These are phyloP conservation scores for Drosophila serrata DNA, from an alignment of 1,140 invertebrate species.

Conservation along the genomic window DNA sequence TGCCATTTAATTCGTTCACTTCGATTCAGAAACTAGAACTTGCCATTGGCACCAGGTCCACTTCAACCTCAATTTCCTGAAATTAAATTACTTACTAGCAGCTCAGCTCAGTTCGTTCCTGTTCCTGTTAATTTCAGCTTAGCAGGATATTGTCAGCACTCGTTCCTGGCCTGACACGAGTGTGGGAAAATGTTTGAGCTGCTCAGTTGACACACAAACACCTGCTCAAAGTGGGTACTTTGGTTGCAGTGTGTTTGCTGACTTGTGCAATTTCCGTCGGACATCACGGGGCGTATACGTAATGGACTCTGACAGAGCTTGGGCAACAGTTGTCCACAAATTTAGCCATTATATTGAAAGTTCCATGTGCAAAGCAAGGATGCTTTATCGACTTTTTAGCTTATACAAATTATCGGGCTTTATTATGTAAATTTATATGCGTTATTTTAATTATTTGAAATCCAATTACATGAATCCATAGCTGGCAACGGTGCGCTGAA, in stretches of 20 bases:
- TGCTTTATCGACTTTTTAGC: not conserved
- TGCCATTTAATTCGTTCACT: not conserved
- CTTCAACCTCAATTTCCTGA: slow-evolving; percentile 73
- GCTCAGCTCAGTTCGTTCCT: slow-evolving; percentile 17
- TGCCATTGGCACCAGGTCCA: slow-evolving; percentile 47
- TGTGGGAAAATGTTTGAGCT: slow-evolving; percentile 53
- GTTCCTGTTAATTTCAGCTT: slow-evolving; percentile 64
- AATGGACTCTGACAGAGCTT: slow-evolving; percentile 44
- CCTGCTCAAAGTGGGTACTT: slow-evolving; percentile 36
- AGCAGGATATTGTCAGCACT: slow-evolving; percentile 77
- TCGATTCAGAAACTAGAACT: slow-evolving; percentile 16
- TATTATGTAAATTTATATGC: slow-evolving; percentile 4
- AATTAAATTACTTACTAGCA: slow-evolving; percentile 60
- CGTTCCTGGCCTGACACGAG: slow-evolving; percentile 22
- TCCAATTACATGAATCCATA: not conserved
- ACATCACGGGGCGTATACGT: slow-evolving; percentile 68
- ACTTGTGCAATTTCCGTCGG: slow-evolving; percentile 75
- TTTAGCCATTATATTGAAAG: slow-evolving; percentile 13
- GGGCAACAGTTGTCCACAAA: slow-evolving; percentile 30
- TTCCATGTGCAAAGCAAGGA: not conserved
- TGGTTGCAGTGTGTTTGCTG: slow-evolving; percentile 65
- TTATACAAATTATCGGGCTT: not conserved
- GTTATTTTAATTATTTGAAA: slow-evolving; percentile 6
- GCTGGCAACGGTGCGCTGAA: not conserved
- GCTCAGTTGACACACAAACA: slow-evolving; percentile 47